phyloP scores from a whole-genome alignment of 2,888 invertebrate species.

The Nezara viridula region DNA sequence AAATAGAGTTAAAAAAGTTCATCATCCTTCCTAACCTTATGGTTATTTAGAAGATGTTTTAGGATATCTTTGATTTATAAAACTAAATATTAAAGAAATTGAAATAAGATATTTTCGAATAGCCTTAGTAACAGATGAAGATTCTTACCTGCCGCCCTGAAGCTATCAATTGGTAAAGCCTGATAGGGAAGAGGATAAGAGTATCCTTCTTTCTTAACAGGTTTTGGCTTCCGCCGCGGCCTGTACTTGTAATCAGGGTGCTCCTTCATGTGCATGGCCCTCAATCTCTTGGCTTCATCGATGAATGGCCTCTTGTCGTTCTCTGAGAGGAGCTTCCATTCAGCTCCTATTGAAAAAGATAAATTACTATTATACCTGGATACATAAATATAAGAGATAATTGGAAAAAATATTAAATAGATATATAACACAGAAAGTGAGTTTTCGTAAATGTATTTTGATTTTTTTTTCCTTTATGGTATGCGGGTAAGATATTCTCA shows the following conservation, averaged over 20 bases:
- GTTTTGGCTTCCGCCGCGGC: constrained; percentile 85
- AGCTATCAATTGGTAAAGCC: constrained; percentile 83
- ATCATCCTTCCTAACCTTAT: too few relatives aligned
- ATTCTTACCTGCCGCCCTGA: constrained; percentile 29
- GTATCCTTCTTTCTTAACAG: constrained; percentile 74
- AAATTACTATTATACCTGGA: constrained; percentile 17
- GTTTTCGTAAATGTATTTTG: too few relatives aligned
- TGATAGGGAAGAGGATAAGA: constrained; percentile 90
- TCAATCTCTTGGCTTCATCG: constrained; percentile 91
- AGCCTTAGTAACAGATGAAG: too few relatives aligned
- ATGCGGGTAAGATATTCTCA: too few relatives aligned
- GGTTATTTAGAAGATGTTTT: too few relatives aligned
- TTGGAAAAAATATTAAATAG: neutral
- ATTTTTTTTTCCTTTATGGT: too few relatives aligned
- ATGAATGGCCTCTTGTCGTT: constrained; percentile 92
- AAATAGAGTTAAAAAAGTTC: too few relatives aligned
- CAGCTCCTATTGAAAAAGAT: constrained; percentile 78
- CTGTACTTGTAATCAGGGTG: constrained; percentile 92
- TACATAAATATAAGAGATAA: neutral
- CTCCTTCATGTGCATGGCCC: constrained; percentile 90
- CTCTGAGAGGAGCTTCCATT: constrained; percentile 92
- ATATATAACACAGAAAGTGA: too few relatives aligned
- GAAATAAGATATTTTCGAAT: too few relatives aligned
- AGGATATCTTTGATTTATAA: too few relatives aligned
- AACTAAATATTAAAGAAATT: too few relatives aligned